Evolutionary conservation across 2,888 invertebrate species (phyloP).

Genomic region (Drosophila pseudotakahashii): DNA sequence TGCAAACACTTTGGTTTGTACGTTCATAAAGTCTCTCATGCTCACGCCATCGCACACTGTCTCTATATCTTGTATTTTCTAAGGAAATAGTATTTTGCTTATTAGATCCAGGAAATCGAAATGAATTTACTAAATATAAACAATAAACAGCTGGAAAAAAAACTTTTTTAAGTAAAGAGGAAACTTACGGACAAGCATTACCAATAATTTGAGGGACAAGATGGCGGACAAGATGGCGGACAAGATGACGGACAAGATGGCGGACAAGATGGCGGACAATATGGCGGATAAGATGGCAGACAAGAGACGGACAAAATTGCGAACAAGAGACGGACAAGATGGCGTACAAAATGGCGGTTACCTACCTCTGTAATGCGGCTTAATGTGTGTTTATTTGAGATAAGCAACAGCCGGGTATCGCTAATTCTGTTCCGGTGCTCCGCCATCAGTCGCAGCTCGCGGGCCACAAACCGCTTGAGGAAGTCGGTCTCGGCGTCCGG

Average conservation of each 20-base stretch:
- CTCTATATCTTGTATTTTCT: constrained; percentile 74
- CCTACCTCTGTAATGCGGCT: constrained; percentile 60
- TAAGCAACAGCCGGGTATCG: constrained; percentile 61
- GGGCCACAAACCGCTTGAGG: constrained; percentile 14
- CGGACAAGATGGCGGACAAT: too few species aligned
- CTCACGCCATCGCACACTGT: constrained; percentile 72
- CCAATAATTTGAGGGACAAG: background rate
- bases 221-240: background rate
- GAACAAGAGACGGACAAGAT: background rate
- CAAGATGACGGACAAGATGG: too few species aligned
- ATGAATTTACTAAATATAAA: background rate
- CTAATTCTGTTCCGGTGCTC: constrained; percentile 68
- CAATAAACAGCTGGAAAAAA: too few species aligned
- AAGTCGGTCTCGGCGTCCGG: constrained; percentile 29
- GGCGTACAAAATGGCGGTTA: background rate
- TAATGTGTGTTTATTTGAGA: constrained; percentile 69
- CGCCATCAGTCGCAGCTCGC: constrained; percentile 53
- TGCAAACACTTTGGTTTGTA: constrained; percentile 73
- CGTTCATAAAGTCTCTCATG: constrained; percentile 72
- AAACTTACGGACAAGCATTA: background rate
- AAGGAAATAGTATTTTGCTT: background rate
- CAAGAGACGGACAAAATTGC: too few species aligned
- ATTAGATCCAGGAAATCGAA: background rate
- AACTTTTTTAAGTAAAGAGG: too few species aligned
- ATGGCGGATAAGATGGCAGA: too few species aligned